These are phyloP conservation scores for Dicentrarchus labrax DNA, from an alignment of 2,113 vertebrate genomes.

Conservation along the genomic window DNA sequence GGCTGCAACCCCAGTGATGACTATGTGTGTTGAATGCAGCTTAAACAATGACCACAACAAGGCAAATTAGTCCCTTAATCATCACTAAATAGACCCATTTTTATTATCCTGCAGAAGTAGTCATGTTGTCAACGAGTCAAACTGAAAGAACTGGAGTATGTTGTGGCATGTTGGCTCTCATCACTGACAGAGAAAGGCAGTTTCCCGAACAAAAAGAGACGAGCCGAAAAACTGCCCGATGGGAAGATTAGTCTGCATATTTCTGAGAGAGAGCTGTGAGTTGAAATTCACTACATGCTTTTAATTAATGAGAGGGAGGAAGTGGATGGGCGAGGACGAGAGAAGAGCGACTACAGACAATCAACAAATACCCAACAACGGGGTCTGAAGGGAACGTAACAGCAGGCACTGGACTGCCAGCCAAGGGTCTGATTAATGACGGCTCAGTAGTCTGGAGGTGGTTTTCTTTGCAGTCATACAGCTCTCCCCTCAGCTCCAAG, in stretches of 20 bases:
- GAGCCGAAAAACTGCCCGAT: constrained; percentile 25
- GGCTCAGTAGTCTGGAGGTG: constrained; percentile 69
- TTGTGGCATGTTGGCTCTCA: constrained; percentile 38
- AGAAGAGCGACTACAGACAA: constrained; percentile 62
- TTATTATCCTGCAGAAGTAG: constrained; percentile 34
- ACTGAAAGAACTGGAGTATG: constrained; percentile 19
- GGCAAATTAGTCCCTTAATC: constrained; percentile 38
- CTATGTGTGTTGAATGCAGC: constrained; percentile 49
- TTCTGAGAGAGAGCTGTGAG: constrained; percentile 37
- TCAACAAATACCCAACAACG: constrained; percentile 76
- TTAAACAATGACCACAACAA: constrained; percentile 49
- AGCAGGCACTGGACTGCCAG: constrained; percentile 66
- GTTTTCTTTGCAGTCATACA: constrained; percentile 65
- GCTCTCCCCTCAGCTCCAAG: constrained; percentile 50
- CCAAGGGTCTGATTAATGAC: constrained; percentile 77
- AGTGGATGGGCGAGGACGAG: constrained; percentile 33
- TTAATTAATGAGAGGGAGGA: constrained; percentile 75
- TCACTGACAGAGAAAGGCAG: constrained; percentile 49
- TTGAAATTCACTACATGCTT: constrained; percentile 62
- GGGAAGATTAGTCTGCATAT: constrained; percentile 57
- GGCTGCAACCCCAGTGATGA: constrained; percentile 47
- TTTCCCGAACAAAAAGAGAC: constrained; percentile 33
- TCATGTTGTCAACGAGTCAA: constrained; percentile 36
- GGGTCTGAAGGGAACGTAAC: constrained; percentile 61
- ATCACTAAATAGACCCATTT: constrained; percentile 37